Base-by-base conservation (phyloP, 1,140 invertebrate species). In the Aphis craccivora region DNA sequence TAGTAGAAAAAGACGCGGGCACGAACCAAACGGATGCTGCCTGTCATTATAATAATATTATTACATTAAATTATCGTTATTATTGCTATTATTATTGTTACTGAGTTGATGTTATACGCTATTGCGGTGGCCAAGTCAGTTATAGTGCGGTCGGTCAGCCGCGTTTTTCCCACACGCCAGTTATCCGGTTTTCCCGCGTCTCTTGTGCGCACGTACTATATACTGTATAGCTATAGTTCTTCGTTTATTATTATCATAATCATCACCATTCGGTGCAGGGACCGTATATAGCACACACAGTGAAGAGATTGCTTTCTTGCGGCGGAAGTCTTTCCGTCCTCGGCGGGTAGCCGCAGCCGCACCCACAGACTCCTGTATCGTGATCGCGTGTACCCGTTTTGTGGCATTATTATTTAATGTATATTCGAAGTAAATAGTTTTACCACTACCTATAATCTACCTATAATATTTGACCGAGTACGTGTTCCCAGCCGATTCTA, bases 371-470 rank as follows among this genome's bases (percentile, higher is more conserved):
- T 51, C 48, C 48, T 51, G 48, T 23, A 11, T 35, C 76, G 76
- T 25, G n/a, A n/a, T 51, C 87, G 48, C 87, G 87, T 88, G 87
- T 88, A 88, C 87, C 87, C 87, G 87, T 88, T 88, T 88, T 88
- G 87, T 51, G 87, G 87, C 48, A 53, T 88, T 51, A 43, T 86
- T 51, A 51, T 45, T 48, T 25, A 40, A 25, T 14, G 22, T 43
- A 48, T 45, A 48, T 20, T 48, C 43, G 40, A 25, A 40, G 83
- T 84, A 84, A 84, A 84, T 40, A 14, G 30, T 45, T n/a, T 87
- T 87, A 51, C 86, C 45, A 14, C 5, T 7, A 14, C 40, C 40
- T 25, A 25, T 22, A 11, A 7, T 1, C 14, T 43, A 14, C 14
- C 25, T 14, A 0, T 60, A 25, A 37, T 0, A 83, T 0, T 37